Base-by-base conservation (phyloP, 2,797 vertebrate species). In the Gallinago stenura region DNA sequence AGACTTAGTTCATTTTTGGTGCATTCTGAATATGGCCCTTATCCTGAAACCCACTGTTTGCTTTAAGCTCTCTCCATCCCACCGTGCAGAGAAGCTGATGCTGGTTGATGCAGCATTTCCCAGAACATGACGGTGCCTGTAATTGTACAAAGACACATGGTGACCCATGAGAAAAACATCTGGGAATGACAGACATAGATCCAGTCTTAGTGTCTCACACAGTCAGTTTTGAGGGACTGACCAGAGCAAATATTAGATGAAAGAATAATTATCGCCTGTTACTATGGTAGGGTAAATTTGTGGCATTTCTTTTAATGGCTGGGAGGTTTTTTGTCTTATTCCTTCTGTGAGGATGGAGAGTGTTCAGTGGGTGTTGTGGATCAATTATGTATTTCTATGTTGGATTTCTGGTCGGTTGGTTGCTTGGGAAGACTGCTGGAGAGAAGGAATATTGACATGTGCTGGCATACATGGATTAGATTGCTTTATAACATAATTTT, bases 401-500 rank as follows among this genome's bases (percentile, higher is more conserved):
- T 19, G 37, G 65, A 71, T n/a, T 19, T 62, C 24, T 46, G 15
- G 6, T 43, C 51, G 15, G 3, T 68, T 45, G 13, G 5, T 39
- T 54, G 39, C 1, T 82, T 68, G 68, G 15, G 31, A 86, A 86
- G n/a, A 39, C 0, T 1, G 3, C 20, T 76, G 61, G 57, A 87
- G 51, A 88, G 54, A 20, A 91, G 28, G 46, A 81, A 28, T 76
- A 83, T 28, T 61, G 51, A 21, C 46, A 37, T 0, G 2, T 90
- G 35, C 37, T 69, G 39, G 19, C 46, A 57, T 76, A 82, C 43
- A 7, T 65, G 57, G 54, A 58, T 94, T 88, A 54, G 16, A 88
- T 62, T 75, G 31, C 46, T 95, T 94, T 92, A 45, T 62, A 83
- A 60, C 46, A 53, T 91, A 62, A 82, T 94, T 93, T 90, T 88